These are phyloP conservation scores for Eristalis arbustorum DNA, from an alignment of 2,888 invertebrate genomes.

Conservation along the genomic window DNA sequence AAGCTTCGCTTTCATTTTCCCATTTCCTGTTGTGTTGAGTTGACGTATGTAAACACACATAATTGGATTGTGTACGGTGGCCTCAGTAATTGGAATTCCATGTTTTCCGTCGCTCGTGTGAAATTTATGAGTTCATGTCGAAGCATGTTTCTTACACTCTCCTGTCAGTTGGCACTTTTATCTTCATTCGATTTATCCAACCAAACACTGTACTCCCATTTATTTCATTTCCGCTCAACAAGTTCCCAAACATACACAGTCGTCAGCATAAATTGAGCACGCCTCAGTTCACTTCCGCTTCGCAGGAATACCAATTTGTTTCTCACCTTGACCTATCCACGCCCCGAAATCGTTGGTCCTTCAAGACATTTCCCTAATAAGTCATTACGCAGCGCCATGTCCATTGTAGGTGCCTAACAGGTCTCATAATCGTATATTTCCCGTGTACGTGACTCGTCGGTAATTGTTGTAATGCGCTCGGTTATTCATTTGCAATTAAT, in stretches of 20 bases:
- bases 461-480: neutral
- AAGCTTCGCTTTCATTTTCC: no score
- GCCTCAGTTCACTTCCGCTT: neutral
- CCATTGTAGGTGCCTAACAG: neutral
- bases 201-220: neutral
- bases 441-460: neutral
- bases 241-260: neutral
- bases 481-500: neutral
- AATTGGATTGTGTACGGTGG: no score
- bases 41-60: no score
- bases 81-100: no score
- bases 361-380: neutral
- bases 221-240: neutral
- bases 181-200: neutral
- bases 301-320: neutral
- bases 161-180: neutral
- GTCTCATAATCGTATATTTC: neutral
- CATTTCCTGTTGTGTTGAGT: no score
- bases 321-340: neutral
- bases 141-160: no score
- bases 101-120: no score
- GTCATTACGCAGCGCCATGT: neutral
- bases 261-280: neutral
- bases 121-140: no score
- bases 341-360: neutral